phyloP scores from a whole-genome alignment of 2,888 invertebrate genomes.

The Drosophila helvetica region DNA sequence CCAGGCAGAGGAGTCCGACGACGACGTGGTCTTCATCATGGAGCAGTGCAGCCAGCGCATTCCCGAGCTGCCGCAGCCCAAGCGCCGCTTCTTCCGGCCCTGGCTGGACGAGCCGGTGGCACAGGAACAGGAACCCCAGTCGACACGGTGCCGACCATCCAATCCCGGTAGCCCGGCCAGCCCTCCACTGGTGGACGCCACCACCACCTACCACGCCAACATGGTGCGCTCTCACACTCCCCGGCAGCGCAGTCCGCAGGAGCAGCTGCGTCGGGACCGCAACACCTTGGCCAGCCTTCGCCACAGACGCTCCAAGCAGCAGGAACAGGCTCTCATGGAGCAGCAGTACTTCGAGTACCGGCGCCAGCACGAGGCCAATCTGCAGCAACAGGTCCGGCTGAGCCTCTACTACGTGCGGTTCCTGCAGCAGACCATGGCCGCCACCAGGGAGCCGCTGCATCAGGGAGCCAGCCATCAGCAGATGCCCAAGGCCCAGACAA shows the following conservation, averaged over 20 bases:
- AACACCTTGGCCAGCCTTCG: slow-evolving; percentile 67
- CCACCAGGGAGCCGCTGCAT: slow-evolving; percentile 39
- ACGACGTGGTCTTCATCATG: slow-evolving; percentile 62
- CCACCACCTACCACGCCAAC: slow-evolving; percentile 57
- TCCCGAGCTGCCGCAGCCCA: slow-evolving; percentile 37
- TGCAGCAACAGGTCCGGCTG: slow-evolving; percentile 62
- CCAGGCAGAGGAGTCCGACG: slow-evolving; percentile 45
- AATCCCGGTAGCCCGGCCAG: neutral
- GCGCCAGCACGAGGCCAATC: slow-evolving; percentile 46
- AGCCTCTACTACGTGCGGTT: slow-evolving; percentile 63
- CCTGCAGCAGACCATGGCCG: slow-evolving; percentile 58
- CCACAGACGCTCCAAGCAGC: slow-evolving; percentile 65
- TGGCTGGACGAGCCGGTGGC: slow-evolving; percentile 52
- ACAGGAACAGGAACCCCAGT: slow-evolving; percentile 5
- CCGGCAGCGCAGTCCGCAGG: slow-evolving; percentile 59
- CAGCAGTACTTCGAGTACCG: slow-evolving; percentile 61
- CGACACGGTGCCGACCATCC: slow-evolving; percentile 2
- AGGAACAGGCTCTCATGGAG: slow-evolving; percentile 56
- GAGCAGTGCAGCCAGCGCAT: slow-evolving; percentile 44
- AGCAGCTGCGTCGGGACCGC: slow-evolving; percentile 70
- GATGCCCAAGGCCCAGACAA: slow-evolving; percentile 13
- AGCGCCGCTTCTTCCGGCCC: slow-evolving; percentile 64
- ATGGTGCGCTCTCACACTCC: slow-evolving; percentile 63
- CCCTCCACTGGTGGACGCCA: slow-evolving; percentile 8
- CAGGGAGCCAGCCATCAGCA: slow-evolving; percentile 14